phyloP scores from a whole-genome alignment of 2,113 vertebrate genomes.

The Pitta sordida region DNA sequence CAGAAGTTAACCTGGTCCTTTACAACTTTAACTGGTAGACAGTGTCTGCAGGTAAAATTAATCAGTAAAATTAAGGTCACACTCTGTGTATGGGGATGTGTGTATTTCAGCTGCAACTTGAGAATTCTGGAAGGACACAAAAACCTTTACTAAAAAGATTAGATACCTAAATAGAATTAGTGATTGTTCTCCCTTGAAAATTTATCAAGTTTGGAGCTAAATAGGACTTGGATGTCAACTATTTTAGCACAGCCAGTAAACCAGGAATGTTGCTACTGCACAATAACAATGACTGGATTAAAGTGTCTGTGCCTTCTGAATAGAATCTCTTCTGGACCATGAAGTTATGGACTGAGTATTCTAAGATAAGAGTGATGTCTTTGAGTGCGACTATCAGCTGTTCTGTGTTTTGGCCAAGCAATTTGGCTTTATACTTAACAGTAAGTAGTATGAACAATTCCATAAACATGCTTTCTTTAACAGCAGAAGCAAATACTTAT shows the following conservation, averaged over 20 bases:
- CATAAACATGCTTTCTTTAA: not conserved
- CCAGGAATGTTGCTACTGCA: not conserved
- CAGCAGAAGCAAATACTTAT: not conserved
- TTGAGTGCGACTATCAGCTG: not conserved
- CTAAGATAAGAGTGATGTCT: not conserved
- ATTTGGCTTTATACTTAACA: not conserved
- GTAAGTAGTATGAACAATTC: not conserved
- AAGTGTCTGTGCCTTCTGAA: conserved; percentile 20
- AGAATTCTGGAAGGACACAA: not conserved
- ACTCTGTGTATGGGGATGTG: not conserved
- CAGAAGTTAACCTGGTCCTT: not conserved
- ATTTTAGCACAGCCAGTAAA: not conserved
- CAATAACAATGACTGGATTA: conserved; percentile 4
- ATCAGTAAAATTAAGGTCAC: not conserved
- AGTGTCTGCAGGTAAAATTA: not conserved
- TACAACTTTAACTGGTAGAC: not conserved
- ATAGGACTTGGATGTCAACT: not conserved
- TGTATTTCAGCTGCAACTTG: not conserved
- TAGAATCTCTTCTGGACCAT: conserved; percentile 10
- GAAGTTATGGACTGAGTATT: not conserved
- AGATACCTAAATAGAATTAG: not conserved
- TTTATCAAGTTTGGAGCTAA: not conserved
- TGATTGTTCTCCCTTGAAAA: not conserved
- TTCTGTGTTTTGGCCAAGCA: not conserved
- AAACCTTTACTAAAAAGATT: not conserved